phyloP scores from a whole-genome alignment of 2,797 vertebrate species.

The Poeciliopsis presidionis region DNA sequence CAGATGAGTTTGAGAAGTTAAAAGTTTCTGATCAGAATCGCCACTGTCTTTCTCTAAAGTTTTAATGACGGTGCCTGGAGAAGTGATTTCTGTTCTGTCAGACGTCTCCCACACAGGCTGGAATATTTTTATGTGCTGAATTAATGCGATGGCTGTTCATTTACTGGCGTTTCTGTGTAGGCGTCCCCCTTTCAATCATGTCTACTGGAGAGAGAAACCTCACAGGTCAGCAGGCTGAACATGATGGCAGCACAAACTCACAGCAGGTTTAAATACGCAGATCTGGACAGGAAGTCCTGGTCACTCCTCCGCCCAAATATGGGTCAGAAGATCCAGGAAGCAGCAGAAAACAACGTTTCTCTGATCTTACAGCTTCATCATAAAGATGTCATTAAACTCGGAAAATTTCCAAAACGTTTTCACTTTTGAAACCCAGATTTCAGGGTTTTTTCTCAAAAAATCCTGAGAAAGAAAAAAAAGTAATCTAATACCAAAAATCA shows the following conservation, averaged over 20 bases:
- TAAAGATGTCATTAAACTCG: too few relatives aligned
- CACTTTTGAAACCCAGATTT: too few relatives aligned
- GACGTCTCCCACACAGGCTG: conserved; percentile 37
- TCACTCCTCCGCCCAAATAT: too few relatives aligned
- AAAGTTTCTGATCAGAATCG: conserved; percentile 2
- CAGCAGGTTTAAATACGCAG: background rate
- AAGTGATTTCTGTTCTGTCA: conserved; percentile 14
- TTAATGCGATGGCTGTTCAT: conserved; percentile 50
- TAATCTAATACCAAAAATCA: too few relatives aligned
- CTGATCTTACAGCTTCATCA: background rate
- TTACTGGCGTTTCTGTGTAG: conserved; percentile 35
- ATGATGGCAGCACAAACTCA: background rate
- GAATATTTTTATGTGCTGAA: conserved; percentile 30
- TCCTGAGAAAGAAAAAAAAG: too few relatives aligned
- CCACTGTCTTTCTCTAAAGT: conserved; percentile 11
- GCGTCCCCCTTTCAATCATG: conserved; percentile 20
- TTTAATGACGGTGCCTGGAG: conserved; percentile 42
- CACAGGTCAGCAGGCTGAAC: background rate
- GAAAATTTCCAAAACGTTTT: too few relatives aligned
- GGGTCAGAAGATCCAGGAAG: background rate
- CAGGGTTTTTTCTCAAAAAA: too few relatives aligned
- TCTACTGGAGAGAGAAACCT: conserved; percentile 8
- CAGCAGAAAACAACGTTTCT: background rate
- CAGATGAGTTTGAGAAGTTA: background rate
- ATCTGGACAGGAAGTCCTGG: background rate